These are phyloP conservation scores for Coilia nasus DNA, from an alignment of 2,797 vertebrate species.

Conservation along the genomic window DNA sequence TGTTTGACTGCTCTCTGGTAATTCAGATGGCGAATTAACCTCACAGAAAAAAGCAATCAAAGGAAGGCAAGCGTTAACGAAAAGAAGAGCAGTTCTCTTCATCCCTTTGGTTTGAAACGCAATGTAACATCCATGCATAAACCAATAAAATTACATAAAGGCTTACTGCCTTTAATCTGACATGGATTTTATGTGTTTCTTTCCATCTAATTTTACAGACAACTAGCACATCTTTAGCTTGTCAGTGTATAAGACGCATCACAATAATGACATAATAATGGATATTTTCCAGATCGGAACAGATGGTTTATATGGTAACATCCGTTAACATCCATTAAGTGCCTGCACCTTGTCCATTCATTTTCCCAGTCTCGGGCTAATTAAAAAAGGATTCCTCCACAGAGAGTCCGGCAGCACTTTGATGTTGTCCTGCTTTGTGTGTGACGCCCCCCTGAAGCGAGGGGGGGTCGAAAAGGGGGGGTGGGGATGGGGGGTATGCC, in stretches of 20 bases:
- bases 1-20: constrained; percentile 3
- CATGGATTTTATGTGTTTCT: constrained; percentile 6
- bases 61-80: background rate
- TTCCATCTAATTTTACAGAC: constrained; percentile 2
- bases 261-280: constrained; percentile 17
- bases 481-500: background rate
- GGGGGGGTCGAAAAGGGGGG: too few relatives aligned
- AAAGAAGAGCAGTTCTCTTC: constrained; percentile 4
- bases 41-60: background rate
- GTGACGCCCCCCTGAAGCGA: constrained; percentile 2
- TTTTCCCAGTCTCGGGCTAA: background rate
- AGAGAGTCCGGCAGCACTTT: constrained; percentile 27
- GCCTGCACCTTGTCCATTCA: background rate
- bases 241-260: background rate
- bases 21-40: constrained; percentile 5
- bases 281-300: background rate
- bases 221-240: background rate
- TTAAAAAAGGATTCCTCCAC: constrained; percentile 6
- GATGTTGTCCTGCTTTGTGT: constrained; percentile 24
- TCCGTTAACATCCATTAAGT: constrained; percentile 13
- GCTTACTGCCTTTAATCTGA: constrained; percentile 22
- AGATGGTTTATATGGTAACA: constrained; percentile 7
- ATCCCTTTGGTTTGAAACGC: background rate
- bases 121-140: constrained; percentile 1
- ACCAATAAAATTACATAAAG: constrained; percentile 3